A percentile compares a stretch with the other conserved stretches of the same genome.
Conservation (phyloP, 2,888 invertebrate genomes). For the Julus scanicus region DNA sequence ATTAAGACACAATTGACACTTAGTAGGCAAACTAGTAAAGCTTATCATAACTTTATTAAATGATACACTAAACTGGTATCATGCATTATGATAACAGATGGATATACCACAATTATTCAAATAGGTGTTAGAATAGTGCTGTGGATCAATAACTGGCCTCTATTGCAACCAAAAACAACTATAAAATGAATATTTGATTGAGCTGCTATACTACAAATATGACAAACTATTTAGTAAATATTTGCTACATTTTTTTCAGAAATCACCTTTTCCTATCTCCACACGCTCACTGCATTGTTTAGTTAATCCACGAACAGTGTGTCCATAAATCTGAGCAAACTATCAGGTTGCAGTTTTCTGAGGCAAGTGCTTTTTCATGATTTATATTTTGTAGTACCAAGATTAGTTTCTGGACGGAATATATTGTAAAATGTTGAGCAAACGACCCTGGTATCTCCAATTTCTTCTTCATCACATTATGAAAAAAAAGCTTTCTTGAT, state of each 20-base stretch:
- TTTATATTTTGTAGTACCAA: not conserved
- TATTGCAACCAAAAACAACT: slow-evolving; percentile 1
- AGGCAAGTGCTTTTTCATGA: not conserved
- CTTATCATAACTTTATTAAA: not conserved
- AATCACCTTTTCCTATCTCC: not conserved
- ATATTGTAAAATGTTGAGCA: not conserved
- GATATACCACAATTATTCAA: not conserved
- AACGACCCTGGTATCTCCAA: slow-evolving; percentile 25
- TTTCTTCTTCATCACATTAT: not conserved
- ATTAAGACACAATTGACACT: not conserved
- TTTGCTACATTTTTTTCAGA: not conserved
- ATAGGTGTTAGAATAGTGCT: not conserved
- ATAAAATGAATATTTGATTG: not conserved
- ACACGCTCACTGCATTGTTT: not conserved
- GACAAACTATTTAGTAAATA: not conserved
- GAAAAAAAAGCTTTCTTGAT: not conserved
- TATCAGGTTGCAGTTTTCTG: not conserved
- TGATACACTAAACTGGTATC: not conserved
- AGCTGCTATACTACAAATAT: too few species aligned
- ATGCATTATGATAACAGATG: not conserved
- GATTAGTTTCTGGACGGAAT: slow-evolving; percentile 3
- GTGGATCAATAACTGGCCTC: not conserved
- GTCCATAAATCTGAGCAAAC: not conserved
- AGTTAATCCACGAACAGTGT: not conserved
- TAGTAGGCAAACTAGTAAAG: not conserved